Conservation (phyloP, 1,140 invertebrate species). For the Atopsyche davidsoni region DNA sequence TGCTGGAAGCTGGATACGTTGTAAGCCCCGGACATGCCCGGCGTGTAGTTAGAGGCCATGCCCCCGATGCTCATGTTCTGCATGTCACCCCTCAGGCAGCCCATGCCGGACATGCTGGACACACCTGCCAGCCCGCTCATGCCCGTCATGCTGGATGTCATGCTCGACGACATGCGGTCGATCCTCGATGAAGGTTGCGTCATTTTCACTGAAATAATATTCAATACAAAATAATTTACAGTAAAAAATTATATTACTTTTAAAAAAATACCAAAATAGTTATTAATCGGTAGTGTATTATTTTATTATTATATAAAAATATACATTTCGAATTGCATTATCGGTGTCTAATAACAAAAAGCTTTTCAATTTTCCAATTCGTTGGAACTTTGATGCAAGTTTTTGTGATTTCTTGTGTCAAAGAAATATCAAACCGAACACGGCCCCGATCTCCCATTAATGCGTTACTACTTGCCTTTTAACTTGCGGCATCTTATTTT, state of each 20-base stretch:
- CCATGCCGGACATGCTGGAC: constrained; percentile 41
- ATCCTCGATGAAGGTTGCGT: constrained; percentile 38
- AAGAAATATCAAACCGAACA: no score
- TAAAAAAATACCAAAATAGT: not conserved
- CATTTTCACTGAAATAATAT: constrained; percentile 13
- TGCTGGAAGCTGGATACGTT: constrained; percentile 47
- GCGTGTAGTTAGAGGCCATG: constrained; percentile 47
- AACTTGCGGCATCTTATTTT: no score
- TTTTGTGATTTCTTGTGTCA: no score
- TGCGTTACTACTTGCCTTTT: no score
- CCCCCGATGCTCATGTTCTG: constrained; percentile 45
- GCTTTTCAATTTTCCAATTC: no score
- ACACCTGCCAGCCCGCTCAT: constrained; percentile 46
- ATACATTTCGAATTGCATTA: no score
- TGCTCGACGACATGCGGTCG: constrained; percentile 47
- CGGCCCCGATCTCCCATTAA: no score
- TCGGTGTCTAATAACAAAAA: no score
- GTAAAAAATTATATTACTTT: not conserved
- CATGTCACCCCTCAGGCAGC: constrained; percentile 39
- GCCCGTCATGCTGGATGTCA: constrained; percentile 48
- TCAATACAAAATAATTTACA: not conserved
- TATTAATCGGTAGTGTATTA: not conserved
- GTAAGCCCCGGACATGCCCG: constrained; percentile 44
- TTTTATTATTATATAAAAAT: no score
- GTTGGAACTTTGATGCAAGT: no score